Evolutionary conservation across 2,797 vertebrate genomes (phyloP).

Genomic region (Diceros bicornis): DNA sequence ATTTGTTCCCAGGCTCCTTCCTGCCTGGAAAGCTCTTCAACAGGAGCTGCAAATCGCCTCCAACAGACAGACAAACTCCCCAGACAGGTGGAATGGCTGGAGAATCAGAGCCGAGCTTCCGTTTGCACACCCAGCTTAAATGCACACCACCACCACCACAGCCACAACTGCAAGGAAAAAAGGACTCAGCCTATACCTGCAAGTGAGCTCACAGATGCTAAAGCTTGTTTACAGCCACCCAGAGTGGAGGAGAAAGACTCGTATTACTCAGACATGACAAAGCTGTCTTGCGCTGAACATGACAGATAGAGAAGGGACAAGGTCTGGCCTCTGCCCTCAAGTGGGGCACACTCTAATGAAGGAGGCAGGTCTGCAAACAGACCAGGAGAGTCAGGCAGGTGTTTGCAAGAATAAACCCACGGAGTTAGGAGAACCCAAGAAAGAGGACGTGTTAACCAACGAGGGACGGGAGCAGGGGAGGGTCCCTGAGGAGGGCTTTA

Average conservation of each 20-base stretch:
- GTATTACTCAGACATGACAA: background rate
- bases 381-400: fast-evolving
- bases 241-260: background rate
- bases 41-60: background rate
- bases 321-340: background rate
- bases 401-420: background rate
- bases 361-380: background rate
- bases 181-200: background rate
- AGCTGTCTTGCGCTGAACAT: background rate
- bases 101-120: background rate
- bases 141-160: too few relatives aligned
- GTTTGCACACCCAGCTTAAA: background rate
- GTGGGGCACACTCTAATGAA: background rate
- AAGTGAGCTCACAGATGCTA: background rate
- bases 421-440: background rate
- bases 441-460: fast-evolving
- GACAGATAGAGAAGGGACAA: background rate
- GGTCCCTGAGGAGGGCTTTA: background rate
- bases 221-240: background rate
- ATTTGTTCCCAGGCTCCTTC: background rate
- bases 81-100: background rate
- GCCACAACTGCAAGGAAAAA: background rate
- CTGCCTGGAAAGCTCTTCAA: background rate
- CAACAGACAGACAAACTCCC: background rate
- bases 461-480: background rate